Base-by-base conservation (phyloP, 1,140 invertebrate genomes). In the Orchestia grillus region DNA sequence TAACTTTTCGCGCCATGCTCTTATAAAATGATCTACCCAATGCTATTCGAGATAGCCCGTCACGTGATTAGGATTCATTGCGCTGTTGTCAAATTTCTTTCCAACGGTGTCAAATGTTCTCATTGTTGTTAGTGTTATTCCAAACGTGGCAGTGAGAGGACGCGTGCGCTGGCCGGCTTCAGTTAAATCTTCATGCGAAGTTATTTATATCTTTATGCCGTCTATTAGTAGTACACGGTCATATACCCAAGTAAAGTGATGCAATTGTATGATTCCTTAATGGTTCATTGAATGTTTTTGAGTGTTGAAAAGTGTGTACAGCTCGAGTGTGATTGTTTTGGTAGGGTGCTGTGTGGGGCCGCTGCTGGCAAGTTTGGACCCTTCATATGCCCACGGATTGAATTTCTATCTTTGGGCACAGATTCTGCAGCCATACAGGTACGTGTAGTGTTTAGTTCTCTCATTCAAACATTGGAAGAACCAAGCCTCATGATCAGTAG, bases 281-380 rank as follows among this genome's bases (percentile, higher is more conserved):
- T 44, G 23, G 88, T 44, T 90, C 36, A 90, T 90, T 90, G 88
- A 90, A 90, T 90, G 88, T 90, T 90, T 42, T 90, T 44, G 28
- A 42, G 88, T 44, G 41, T 90, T 42, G 28, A 90, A 28, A 90
- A 90, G 41, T 42, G n/a, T 41, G 88, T 90, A 41, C 3, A 28
- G 43, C 44, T 92, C 44, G 92, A 94, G 92, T 94, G 92, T 94
- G 92, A 94, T 94, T 94, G 92, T 94, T 94, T 94, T 94, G 43
- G 92, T 94, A 19, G 92, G 92, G 88, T 94, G 40, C 41, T 44
- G 92, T 45, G 43, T 6, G 4, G 92, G 1, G 88, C 41, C 92
- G 6, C 92, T 44, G 92, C 44, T 8, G 88, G 11, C 6, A 44
- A 47, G 43, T 94, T 94, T 44, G 92, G 92, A 94, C 92, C 92